phyloP scores from a whole-genome alignment of 2,113 vertebrate species.

The Xyrauchen texanus region DNA sequence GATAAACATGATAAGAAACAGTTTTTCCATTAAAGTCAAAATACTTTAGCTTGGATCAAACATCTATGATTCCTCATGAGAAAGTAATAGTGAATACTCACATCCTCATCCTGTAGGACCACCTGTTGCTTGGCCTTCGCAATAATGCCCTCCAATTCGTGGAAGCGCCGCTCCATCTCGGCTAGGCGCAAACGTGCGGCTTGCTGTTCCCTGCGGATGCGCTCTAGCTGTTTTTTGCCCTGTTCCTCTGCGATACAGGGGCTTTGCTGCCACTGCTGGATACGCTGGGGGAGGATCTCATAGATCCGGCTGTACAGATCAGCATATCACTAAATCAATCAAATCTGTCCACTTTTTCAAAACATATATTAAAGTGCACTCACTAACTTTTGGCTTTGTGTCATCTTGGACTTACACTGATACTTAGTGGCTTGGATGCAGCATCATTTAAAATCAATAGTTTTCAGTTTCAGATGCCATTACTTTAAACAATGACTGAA shows the following conservation, averaged over 20 bases:
- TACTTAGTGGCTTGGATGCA: no score
- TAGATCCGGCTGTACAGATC: constrained; percentile 83
- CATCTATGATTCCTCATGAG: no score
- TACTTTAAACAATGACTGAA: no score
- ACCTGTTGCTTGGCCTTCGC: constrained; percentile 93
- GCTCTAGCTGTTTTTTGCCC: constrained; percentile 91
- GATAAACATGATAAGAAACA: no score
- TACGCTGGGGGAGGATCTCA: constrained; percentile 93
- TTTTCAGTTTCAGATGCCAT: no score
- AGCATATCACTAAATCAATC: neutral
- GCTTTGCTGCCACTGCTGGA: constrained; percentile 98
- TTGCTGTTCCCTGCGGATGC: constrained; percentile 90
- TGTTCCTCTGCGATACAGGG: constrained; percentile 93
- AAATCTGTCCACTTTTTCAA: neutral
- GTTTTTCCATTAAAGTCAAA: no score
- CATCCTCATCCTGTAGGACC: constrained; percentile 92
- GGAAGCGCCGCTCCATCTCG: constrained; percentile 93
- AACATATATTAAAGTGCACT: neutral
- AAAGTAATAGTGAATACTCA: constrained; percentile 52
- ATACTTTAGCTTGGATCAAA: no score
- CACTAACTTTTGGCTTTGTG: no score
- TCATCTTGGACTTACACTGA: no score
- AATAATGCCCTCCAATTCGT: constrained; percentile 91
- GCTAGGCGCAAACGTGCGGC: constrained; percentile 87
- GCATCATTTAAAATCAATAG: no score